Base-by-base conservation (phyloP, 2,113 vertebrate genomes). In the Oplegnathus fasciatus region DNA sequence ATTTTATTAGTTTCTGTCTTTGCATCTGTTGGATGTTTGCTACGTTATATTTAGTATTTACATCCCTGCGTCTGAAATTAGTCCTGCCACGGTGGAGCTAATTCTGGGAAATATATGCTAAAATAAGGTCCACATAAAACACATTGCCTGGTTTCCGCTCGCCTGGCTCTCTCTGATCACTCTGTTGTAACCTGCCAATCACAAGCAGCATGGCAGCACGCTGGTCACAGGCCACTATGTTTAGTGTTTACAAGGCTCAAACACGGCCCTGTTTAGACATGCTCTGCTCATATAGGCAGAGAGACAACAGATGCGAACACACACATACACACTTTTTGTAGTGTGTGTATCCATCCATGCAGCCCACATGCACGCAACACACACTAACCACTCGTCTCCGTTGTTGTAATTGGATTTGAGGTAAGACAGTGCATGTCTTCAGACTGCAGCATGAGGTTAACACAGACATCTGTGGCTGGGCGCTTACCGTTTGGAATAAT, bases 231-330 rank as follows among this genome's bases (percentile, higher is more conserved):
- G 86, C 75, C 85, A 83, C 91, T 94, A 93, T 93, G 89, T 93
- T 94, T 94, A 94, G 91, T 92, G 93, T 93, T 94, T 94, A 94
- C 85, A 84, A 90, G 91, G 82, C 80, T 86, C 58, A 82, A 87
- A 89, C 89, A 62, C 1, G 9, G 69, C 77, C 64, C 61, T 11
- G n/a, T 88, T 92, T 83, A 89, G 88, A 88, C 37, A 26, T n/a
- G 58, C 82, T 79, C 17, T 20, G 28, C 77, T 71, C 79, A 66
- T 86, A 80, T 76, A 82, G 74, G 57, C 64, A 55, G 28, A 61
- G 37, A 69, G 50, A 81, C 68, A 76, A 58, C 83, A 61, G 55
- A 86, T 80, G 64, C 42, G 68, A 67, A 52, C 40, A 50, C 76
- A 14, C 74, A 50, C 40, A 65, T 61, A 83, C 60, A 40, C 65